Conservation (phyloP, 2,797 vertebrate genomes). For the Acanthurus leucopareius region DNA sequence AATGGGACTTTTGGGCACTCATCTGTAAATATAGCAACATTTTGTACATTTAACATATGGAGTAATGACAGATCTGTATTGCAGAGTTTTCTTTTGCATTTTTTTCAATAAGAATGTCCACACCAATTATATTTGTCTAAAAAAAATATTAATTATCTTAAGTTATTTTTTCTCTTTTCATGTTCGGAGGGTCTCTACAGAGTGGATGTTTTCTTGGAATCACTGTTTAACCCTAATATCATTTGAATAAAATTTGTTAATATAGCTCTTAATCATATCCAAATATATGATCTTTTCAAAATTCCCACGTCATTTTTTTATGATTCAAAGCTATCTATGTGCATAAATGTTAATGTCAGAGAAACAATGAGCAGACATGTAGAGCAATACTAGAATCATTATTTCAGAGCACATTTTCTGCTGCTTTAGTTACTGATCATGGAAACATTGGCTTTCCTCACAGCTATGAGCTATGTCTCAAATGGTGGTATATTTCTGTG, state of each 20-base stretch:
- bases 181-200: slow-evolving; percentile 36
- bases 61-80: slow-evolving; percentile 56
- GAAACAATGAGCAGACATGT: slow-evolving; percentile 3
- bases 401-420: slow-evolving; percentile 60
- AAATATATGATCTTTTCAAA: slow-evolving; percentile 20
- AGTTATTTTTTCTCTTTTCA: slow-evolving; percentile 77
- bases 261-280: slow-evolving; percentile 37
- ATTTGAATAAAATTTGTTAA: slow-evolving; percentile 34
- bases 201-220: slow-evolving; percentile 39
- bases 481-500: slow-evolving; percentile 56
- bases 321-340: slow-evolving; percentile 37
- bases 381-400: slow-evolving; percentile 13
- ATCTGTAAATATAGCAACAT: slow-evolving; percentile 75
- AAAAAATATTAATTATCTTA: slow-evolving; percentile 74
- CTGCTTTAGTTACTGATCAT: slow-evolving; percentile 70
- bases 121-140: slow-evolving; percentile 70
- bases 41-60: slow-evolving; percentile 75
- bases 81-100: slow-evolving; percentile 53
- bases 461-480: slow-evolving; percentile 39
- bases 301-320: slow-evolving; percentile 6
- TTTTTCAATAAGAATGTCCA: slow-evolving; percentile 56
- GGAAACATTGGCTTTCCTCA: slow-evolving; percentile 43
- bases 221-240: slow-evolving; percentile 36
- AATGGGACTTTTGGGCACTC: slow-evolving; percentile 71
- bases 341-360: slow-evolving; percentile 23